A percentile compares a stretch with the other conserved stretches of the same genome.
These are phyloP conservation scores for Paedocypris micromegethes DNA, from an alignment of 2,797 vertebrate species.

Conservation along the genomic window DNA sequence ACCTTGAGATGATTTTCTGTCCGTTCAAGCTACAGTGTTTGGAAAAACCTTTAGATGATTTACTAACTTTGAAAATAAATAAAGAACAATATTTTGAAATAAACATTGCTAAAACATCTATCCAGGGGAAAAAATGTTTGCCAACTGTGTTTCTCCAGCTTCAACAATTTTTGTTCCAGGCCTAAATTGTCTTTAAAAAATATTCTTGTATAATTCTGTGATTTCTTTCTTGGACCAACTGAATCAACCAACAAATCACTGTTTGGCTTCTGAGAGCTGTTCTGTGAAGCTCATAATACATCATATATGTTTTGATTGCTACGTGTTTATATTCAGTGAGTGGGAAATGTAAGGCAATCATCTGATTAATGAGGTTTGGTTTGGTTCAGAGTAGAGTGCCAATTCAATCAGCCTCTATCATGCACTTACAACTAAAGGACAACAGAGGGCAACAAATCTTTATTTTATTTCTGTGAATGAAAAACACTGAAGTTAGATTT, in stretches of 20 bases:
- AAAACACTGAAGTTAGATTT: too few species aligned
- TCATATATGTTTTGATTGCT: neutral
- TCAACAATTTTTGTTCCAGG: neutral
- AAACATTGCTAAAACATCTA: too few species aligned
- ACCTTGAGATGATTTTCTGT: too few species aligned
- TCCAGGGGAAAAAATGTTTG: too few species aligned
- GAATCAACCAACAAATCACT: neutral
- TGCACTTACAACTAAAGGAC: constrained; percentile 6
- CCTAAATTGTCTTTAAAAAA: neutral
- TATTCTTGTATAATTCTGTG: too few species aligned
- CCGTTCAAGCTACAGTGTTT: too few species aligned
- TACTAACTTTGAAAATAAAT: too few species aligned
- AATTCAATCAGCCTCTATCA: neutral
- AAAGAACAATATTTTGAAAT: too few species aligned
- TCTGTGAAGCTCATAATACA: constrained; percentile 4
- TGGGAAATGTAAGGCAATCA: constrained; percentile 10
- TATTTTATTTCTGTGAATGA: too few species aligned
- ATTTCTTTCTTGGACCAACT: too few species aligned
- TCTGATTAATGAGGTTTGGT: neutral
- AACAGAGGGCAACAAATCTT: constrained; percentile 13
- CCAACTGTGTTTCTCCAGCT: too few species aligned
- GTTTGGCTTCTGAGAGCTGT: neutral
- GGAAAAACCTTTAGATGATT: too few species aligned
- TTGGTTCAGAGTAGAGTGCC: neutral
- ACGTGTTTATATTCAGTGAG: constrained; percentile 15